Percentiles rank a stretch among this genome's conserved stretches.
These are phyloP conservation scores for Antechinus stuartii DNA, from an alignment of 2,113 vertebrate species.

Conservation along the genomic window DNA sequence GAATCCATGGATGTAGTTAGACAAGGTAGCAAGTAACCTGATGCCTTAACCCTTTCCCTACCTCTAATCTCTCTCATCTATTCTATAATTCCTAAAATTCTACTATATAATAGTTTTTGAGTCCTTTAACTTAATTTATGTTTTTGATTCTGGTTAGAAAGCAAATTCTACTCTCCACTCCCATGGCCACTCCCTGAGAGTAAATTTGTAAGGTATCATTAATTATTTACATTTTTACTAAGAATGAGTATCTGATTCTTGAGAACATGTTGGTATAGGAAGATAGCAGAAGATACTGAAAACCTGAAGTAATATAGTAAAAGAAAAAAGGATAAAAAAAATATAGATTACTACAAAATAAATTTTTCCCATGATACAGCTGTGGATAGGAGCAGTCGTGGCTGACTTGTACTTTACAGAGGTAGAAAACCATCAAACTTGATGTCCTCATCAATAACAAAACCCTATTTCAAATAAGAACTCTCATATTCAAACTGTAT, in stretches of 20 bases:
- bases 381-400: not conserved
- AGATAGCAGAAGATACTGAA: conserved; percentile 3
- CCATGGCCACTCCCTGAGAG: not conserved
- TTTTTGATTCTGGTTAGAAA: not conserved
- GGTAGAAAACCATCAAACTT: not conserved
- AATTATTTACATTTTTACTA: not conserved
- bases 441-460: not conserved
- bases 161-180: not conserved
- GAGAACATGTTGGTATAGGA: conserved; percentile 38
- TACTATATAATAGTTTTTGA: not conserved
- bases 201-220: not conserved
- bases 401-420: not conserved
- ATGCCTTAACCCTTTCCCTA: not conserved
- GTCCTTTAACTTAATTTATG: not conserved
- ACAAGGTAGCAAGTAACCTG: not conserved
- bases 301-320: not conserved
- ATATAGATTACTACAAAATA: conserved; percentile 29
- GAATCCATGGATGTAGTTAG: not conserved
- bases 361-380: not conserved
- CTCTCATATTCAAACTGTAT: not conserved
- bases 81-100: not conserved
- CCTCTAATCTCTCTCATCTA: not conserved
- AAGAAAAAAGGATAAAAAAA: not conserved
- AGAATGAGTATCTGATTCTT: conserved; percentile 33
- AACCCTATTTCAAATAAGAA: not conserved